Conservation (phyloP, 2,888 invertebrate genomes). For the Drosophila lutescens region DNA sequence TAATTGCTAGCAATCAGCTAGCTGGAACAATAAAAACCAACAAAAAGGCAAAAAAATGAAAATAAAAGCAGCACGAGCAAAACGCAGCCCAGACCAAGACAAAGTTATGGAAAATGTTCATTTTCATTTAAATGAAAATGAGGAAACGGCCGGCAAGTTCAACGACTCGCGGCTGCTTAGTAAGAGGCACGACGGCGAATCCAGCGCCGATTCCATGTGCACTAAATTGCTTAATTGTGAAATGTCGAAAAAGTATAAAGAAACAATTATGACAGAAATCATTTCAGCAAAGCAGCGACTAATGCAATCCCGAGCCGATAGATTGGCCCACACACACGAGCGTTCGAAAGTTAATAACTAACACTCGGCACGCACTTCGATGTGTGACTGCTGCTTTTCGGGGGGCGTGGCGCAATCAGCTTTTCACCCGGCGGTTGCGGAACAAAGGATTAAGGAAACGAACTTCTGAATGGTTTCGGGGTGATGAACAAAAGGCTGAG, state of each 20-base stretch:
- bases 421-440: conserved; percentile 1
- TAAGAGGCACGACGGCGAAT: conserved; percentile 21
- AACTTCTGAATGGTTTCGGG: conserved; percentile 37
- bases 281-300: conserved; percentile 48
- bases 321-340: conserved; percentile 22
- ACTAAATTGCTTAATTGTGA: conserved; percentile 73
- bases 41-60: conserved; percentile 23
- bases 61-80: conserved; percentile 39
- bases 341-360: conserved; percentile 45
- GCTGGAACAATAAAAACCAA: conserved; percentile 55
- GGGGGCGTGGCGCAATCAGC: conserved; percentile 18
- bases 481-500: background rate
- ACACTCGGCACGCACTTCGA: conserved; percentile 31
- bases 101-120: conserved; percentile 53
- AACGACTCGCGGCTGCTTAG: conserved; percentile 55
- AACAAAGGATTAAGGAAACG: conserved; percentile 62
- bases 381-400: background rate
- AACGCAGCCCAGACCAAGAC: conserved; percentile 35
- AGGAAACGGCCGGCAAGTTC: conserved; percentile 71
- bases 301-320: conserved; percentile 46
- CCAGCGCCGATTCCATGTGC: conserved; percentile 33
- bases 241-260: conserved; percentile 64
- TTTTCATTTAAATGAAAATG: conserved; percentile 68
- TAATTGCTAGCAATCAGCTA: conserved; percentile 54
- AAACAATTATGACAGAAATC: conserved; percentile 67